A percentile compares a stretch with the other conserved stretches of the same genome.
Evolutionary conservation across 1,140 invertebrate genomes (phyloP).

Genomic region (Patella vulgata): DNA sequence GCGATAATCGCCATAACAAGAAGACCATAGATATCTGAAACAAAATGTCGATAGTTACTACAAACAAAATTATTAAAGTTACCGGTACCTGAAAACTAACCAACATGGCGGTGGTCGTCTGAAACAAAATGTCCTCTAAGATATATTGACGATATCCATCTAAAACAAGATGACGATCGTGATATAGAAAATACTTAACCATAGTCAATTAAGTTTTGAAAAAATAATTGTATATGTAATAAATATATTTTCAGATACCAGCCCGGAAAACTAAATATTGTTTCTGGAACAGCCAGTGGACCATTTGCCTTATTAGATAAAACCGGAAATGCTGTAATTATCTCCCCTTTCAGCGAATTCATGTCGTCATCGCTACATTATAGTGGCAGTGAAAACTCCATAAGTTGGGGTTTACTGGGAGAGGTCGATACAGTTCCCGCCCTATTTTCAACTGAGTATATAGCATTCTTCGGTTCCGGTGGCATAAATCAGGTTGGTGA

Average conservation of each 20-base stretch:
- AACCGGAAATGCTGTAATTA: slow-evolving; percentile 35
- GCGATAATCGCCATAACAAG: no score
- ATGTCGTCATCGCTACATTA: slow-evolving; percentile 29
- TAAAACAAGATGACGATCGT: no score
- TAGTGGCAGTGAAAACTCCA: slow-evolving; percentile 12
- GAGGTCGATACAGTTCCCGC: slow-evolving; percentile 38
- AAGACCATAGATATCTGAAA: no score
- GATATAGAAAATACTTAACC: no score
- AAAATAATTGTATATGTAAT: no score
- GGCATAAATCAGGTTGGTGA: slow-evolving; percentile 51
- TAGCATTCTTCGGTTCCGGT: slow-evolving; percentile 27
- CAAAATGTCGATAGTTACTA: no score
- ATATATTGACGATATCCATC: no score
- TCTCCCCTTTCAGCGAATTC: slow-evolving; percentile 41
- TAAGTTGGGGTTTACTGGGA: slow-evolving; percentile 50
- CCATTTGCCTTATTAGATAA: slow-evolving; percentile 48
- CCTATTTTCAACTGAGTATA: slow-evolving; percentile 27
- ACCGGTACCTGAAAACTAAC: no score
- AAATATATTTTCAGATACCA: not conserved
- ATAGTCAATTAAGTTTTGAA: no score
- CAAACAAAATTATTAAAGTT: no score
- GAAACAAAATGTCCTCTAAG: no score
- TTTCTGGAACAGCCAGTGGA: slow-evolving; percentile 40
- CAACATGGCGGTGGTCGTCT: no score
- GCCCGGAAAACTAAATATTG: slow-evolving; percentile 3